Evolutionary conservation across 2,113 vertebrate genomes (phyloP).

Genomic region (Hydrochoerus hydrochaeris): DNA sequence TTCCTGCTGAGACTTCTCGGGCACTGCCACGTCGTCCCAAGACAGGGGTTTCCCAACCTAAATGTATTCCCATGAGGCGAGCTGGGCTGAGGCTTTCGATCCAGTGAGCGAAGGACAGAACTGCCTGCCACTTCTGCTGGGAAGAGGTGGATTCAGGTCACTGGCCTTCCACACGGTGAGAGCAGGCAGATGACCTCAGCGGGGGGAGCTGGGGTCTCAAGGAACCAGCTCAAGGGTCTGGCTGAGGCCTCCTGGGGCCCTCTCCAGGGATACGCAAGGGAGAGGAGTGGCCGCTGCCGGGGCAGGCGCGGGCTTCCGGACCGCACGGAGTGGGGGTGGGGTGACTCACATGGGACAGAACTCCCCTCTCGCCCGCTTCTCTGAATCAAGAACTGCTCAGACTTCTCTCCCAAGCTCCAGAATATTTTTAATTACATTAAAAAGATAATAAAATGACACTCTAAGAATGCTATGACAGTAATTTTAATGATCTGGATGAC

Average conservation of each 20-base stretch:
- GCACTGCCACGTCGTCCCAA: neutral
- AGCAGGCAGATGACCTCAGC: rapidly evolving
- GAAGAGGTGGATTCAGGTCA: neutral
- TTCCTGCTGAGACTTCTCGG: neutral
- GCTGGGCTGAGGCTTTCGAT: neutral
- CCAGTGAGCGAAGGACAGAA: no score
- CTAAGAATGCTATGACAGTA: neutral
- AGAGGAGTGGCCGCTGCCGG: neutral
- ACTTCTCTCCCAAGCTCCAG: neutral
- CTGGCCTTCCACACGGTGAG: rapidly evolving
- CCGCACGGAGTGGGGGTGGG: rapidly evolving
- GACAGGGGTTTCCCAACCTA: neutral
- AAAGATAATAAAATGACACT: neutral
- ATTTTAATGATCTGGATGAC: neutral
- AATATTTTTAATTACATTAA: neutral
- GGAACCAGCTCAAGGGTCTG: no score
- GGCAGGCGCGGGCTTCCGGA: neutral
- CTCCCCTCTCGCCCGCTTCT: neutral
- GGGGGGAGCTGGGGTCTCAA: no score
- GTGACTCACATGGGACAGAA: no score
- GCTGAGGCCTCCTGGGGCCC: neutral
- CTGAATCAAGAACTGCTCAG: neutral
- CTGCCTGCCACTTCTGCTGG: neutral
- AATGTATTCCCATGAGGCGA: neutral
- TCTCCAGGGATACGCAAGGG: neutral